A percentile compares a stretch with the other conserved stretches of the same genome.
Evolutionary conservation across 2,797 vertebrate species (phyloP).

Genomic region (Lagorchestes hirsutus): DNA sequence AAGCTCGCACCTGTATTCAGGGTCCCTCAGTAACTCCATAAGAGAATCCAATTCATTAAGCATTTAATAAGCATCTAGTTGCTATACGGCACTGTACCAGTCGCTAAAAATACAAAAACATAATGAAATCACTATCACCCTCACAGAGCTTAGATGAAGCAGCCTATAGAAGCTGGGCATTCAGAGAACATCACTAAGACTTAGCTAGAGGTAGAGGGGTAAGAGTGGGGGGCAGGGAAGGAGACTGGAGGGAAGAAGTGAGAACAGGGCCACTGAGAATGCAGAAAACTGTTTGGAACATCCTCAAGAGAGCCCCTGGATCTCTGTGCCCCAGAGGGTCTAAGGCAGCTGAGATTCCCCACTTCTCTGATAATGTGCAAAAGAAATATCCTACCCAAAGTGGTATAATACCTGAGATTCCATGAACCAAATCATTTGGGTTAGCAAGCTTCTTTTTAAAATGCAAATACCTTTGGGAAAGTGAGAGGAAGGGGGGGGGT

Average conservation of each 20-base stretch:
- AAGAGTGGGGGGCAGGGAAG: neutral
- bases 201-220: neutral
- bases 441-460: neutral
- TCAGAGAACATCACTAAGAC: neutral
- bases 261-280: neutral
- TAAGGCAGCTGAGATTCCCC: accelerated
- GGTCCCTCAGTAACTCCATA: neutral
- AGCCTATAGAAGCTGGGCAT: neutral
- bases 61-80: neutral
- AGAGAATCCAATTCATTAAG: neutral
- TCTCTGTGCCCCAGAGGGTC: neutral
- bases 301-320: neutral
- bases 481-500: accelerated
- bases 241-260: neutral
- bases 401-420: neutral
- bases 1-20: neutral
- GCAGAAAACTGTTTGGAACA: neutral
- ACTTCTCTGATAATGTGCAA: neutral
- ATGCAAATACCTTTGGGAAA: neutral
- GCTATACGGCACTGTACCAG: neutral
- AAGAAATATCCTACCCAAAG: neutral
- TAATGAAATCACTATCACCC: neutral
- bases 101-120: neutral
- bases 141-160: neutral
- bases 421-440: neutral